Conservation (phyloP, 2,113 vertebrate genomes). For the Tragelaphus imberbis region DNA sequence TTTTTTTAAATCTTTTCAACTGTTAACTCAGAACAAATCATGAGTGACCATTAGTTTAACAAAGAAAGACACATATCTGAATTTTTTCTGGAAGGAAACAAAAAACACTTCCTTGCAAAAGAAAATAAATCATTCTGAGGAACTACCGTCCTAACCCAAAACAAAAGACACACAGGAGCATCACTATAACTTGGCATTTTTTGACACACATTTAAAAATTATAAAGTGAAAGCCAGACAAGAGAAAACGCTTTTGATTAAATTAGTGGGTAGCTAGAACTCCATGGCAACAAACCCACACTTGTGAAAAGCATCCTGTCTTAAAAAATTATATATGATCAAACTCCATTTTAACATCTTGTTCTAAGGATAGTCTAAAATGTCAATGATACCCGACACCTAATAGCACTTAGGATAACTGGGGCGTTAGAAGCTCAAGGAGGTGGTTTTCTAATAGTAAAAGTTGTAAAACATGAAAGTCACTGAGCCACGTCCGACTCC, state of each 20-base stretch:
- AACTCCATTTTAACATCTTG: neutral
- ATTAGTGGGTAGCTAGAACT: constrained; percentile 47
- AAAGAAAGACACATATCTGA: neutral
- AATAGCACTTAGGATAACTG: neutral
- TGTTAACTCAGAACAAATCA: neutral
- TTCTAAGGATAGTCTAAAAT: neutral
- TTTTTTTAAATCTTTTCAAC: neutral
- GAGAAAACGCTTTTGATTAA: neutral
- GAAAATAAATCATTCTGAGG: constrained; percentile 21
- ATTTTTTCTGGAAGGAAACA: neutral
- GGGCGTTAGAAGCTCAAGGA: neutral
- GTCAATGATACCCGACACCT: neutral
- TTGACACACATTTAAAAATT: neutral
- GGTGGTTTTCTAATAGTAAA: neutral
- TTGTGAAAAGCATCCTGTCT: constrained; percentile 7
- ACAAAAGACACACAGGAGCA: neutral
- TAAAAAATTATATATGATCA: constrained; percentile 23
- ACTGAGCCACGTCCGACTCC: neutral
- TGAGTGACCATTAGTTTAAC: neutral
- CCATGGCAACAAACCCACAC: constrained; percentile 34
- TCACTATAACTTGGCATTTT: neutral
- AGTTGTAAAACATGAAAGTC: neutral
- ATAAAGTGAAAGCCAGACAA: constrained; percentile 17
- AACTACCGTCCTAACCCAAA: neutral
- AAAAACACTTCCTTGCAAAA: neutral